These are phyloP conservation scores for Aplidium turbinatum DNA, from an alignment of 23 tunicate genomes.

Conservation along the genomic window DNA sequence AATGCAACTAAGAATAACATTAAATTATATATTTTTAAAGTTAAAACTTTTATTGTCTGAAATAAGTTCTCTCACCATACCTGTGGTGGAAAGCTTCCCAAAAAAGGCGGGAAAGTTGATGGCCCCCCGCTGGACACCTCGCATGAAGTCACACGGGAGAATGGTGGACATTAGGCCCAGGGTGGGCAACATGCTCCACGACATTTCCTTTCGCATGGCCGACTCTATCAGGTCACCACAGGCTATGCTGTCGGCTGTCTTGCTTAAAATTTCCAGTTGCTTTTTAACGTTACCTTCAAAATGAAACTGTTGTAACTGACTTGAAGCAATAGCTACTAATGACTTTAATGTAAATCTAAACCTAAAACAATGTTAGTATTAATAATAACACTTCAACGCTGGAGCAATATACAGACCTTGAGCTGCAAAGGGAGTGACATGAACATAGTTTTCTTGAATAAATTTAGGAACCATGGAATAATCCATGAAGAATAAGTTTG, in stretches of 20 bases:
- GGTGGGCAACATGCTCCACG: constrained; percentile 91
- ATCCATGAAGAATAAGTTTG: constrained; percentile 86
- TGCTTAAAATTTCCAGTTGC: constrained; percentile 57
- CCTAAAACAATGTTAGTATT: neutral
- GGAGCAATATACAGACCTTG: constrained; percentile 31
- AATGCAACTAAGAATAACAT: too few species aligned
- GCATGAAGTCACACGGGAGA: constrained; percentile 62
- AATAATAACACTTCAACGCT: neutral
- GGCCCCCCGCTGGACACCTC: constrained; percentile 72
- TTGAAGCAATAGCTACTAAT: neutral
- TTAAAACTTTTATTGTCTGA: neutral
- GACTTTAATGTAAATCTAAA: neutral
- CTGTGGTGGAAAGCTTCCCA: constrained; percentile 94
- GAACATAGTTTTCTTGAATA: constrained; percentile 81
- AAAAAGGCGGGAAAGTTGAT: constrained; percentile 88
- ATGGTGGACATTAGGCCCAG: constrained; percentile 87
- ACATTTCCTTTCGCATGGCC: constrained; percentile 61
- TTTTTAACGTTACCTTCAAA: constrained; percentile 37
- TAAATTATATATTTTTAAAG: neutral
- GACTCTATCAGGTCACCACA: constrained; percentile 68
- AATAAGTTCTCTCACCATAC: constrained; percentile 26
- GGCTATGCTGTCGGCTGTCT: constrained; percentile 75
- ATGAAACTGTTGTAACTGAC: neutral
- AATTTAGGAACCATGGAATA: constrained; percentile 91
- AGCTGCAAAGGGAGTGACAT: constrained; percentile 46